phyloP scores from a whole-genome alignment of 1,140 invertebrate species.

The Parasteatoda tepidariorum region DNA sequence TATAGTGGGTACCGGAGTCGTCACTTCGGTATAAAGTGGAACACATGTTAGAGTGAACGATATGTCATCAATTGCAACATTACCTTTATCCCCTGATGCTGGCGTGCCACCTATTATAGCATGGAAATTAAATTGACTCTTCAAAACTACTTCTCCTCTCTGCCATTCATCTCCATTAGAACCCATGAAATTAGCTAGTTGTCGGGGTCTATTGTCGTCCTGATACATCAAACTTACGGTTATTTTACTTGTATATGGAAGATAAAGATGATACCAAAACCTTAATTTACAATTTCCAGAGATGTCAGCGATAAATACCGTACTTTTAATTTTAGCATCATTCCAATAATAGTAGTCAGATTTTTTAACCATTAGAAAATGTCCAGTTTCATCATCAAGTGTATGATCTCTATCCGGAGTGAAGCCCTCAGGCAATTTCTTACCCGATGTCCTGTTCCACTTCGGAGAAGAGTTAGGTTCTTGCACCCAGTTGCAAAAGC shows the following conservation, averaged over 20 bases:
- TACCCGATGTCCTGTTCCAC: constrained; percentile 55
- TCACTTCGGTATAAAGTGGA: constrained; percentile 36
- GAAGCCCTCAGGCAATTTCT: constrained; percentile 25
- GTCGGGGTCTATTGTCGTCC: background rate
- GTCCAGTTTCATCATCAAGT: constrained; percentile 30
- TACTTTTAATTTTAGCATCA: constrained; percentile 21
- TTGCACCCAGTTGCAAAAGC: constrained; percentile 46
- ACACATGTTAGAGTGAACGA: constrained; percentile 56
- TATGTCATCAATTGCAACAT: constrained; percentile 63
- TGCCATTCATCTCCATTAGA: constrained; percentile 50
- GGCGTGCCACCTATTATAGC: constrained; percentile 37
- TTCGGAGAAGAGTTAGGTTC: background rate
- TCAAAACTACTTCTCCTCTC: constrained; percentile 24
- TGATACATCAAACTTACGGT: background rate
- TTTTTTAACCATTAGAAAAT: constrained; percentile 32
- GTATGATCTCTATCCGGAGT: constrained; percentile 61
- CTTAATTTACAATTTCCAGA: constrained; percentile 45
- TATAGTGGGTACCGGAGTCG: constrained; percentile 53
- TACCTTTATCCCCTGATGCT: background rate
- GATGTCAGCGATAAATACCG: constrained; percentile 35
- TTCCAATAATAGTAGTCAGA: background rate
- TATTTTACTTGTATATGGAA: constrained; percentile 6
- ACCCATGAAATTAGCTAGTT: background rate
- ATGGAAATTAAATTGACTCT: constrained; percentile 33
- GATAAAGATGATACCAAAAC: constrained; percentile 54